Evolutionary conservation across 2,797 vertebrate species (phyloP), one percentile per base, ranked within the genome.

Genomic region (Petrocephalus sullivani): DNA sequence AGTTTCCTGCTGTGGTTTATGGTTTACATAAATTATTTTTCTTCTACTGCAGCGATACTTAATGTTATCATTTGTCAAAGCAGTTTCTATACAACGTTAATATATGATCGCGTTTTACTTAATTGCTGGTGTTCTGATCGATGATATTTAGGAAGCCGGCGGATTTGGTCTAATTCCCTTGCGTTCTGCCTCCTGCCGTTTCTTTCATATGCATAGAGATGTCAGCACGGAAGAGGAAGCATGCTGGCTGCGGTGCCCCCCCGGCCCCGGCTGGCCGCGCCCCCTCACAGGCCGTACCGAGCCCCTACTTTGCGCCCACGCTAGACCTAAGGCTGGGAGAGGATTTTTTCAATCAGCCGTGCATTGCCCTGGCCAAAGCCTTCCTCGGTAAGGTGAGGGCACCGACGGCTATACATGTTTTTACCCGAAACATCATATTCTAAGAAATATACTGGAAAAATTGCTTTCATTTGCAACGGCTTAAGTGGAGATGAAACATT

Each of bases 331-430:
- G 92, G 64, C 93, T 98, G 51, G 92, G 93, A 21, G 91, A 93
- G 3, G 94, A 94, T 0, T 99, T 98, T 87, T 99, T 98, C 90
- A 90, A 95, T 60, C 97, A 97, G 58, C 94, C 97, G 0, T 98
- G 97, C 88, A 85, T 96, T 88, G 71, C 87, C 90, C 93, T 99
- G 93, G 97, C 98, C 2, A 97, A 92, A 93, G 96, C 96, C 0
- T 95, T 98, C 57, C 96, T 99, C 19, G 98, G 98, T 28, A 97
- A 98, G 97, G 98, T 99, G 95, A 92, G 90, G 19, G 41, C 23
- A 57, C 4, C 21, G 28, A 28, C 16, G 12, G 28, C 37, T 49
- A 64, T n/a, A 21, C 16, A n/a, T 33, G 23, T 2, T n/a, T 86
- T 23, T 58, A 28, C 51, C 56, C 4, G 8, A n/a, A 81, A 81